Conservation (phyloP, 2,888 invertebrate species). For the Cremastinae sp. region DNA sequence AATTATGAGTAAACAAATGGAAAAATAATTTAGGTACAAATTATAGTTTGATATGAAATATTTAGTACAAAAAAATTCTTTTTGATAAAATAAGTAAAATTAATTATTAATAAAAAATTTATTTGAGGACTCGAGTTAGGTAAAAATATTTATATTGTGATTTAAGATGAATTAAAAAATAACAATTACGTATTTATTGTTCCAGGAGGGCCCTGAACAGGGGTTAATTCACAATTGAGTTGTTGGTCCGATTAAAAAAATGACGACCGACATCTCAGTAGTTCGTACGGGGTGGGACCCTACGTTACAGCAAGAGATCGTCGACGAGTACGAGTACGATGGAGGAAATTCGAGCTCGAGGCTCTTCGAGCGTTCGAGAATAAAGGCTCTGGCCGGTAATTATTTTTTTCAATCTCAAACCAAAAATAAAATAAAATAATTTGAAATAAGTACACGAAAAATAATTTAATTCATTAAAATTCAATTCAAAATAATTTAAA, state of each 20-base stretch:
- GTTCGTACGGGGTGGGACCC: constrained; percentile 95
- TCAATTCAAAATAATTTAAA: no score
- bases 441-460: constrained; percentile 14
- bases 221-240: constrained; percentile 73
- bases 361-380: constrained; percentile 99
- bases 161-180: not conserved
- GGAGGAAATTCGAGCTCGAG: constrained; percentile 99
- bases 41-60: no score
- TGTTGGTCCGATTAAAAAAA: constrained; percentile 81
- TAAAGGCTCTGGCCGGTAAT: constrained; percentile 98
- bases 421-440: not conserved
- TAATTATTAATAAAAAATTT: no score
- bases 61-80: no score
- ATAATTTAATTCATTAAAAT: no score
- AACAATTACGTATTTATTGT: constrained; percentile 43
- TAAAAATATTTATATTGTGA: no score
- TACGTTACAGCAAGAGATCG: constrained; percentile 93
- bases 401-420: constrained; percentile 61
- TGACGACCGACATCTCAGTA: constrained; percentile 99
- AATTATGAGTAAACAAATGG: not conserved
- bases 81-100: no score
- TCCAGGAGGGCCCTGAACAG: constrained; percentile 76
- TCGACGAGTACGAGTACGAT: constrained; percentile 99
- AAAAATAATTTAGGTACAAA: no score
- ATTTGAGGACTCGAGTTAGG: no score